Evolutionary conservation across 2,113 vertebrate genomes (phyloP).

Genomic region (Dicrurus megarhynchus): DNA sequence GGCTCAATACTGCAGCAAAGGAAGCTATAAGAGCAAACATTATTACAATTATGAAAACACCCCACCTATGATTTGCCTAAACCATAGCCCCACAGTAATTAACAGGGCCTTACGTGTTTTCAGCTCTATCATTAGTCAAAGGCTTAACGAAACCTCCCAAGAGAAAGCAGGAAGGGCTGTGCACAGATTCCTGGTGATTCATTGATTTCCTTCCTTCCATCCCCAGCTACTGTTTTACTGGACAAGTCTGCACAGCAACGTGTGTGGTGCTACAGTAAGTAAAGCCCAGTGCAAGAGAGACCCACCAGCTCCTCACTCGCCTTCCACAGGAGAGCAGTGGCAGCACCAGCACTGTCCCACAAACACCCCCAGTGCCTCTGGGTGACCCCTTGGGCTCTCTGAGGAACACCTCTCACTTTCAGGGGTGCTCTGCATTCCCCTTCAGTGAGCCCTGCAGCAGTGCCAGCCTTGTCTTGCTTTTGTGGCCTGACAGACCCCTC

Average conservation of each 20-base stretch:
- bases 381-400: rapidly evolving
- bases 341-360: not conserved
- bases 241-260: rapidly evolving
- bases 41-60: not conserved
- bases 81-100: not conserved
- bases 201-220: constrained; percentile 49
- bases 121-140: not conserved
- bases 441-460: not conserved
- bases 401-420: not conserved
- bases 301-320: rapidly evolving
- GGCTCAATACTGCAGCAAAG: not conserved
- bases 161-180: constrained; percentile 51
- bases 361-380: not conserved
- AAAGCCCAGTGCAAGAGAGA: not conserved
- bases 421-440: not conserved
- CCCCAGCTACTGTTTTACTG: not conserved
- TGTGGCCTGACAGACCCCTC: not conserved
- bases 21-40: not conserved
- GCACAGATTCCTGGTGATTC: constrained; percentile 12
- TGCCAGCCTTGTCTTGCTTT: not conserved
- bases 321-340: not conserved
- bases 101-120: not conserved
- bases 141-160: not conserved
- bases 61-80: not conserved
- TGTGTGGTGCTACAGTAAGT: rapidly evolving